Evolutionary conservation across 2,797 vertebrate species (phyloP).

Genomic region (Acanthornis magna): DNA sequence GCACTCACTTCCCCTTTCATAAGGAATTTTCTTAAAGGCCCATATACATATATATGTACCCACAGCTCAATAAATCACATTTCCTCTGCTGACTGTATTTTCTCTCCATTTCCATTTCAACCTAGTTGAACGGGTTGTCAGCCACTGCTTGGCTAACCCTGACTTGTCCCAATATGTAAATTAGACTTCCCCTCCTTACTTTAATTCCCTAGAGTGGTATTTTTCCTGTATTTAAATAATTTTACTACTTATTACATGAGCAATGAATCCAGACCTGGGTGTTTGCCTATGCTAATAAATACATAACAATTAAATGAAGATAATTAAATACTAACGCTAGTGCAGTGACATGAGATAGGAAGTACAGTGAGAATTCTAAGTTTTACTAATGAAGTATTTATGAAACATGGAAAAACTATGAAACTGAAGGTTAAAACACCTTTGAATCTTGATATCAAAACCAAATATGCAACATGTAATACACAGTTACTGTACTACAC

Average conservation of each 20-base stretch:
- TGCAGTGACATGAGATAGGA: not conserved
- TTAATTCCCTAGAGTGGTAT: not conserved
- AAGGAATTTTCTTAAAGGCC: not conserved
- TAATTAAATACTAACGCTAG: slow-evolving; percentile 19
- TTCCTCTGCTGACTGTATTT: not conserved
- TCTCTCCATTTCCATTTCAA: not conserved
- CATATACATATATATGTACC: not conserved
- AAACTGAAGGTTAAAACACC: not conserved
- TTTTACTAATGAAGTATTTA: not conserved
- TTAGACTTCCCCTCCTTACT: not conserved
- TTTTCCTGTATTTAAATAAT: not conserved
- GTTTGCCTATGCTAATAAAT: slow-evolving; percentile 15
- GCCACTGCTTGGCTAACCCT: not conserved
- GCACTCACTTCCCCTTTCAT: not conserved
- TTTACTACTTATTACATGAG: not conserved
- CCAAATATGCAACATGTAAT: not conserved
- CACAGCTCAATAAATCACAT: not conserved
- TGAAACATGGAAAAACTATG: not conserved
- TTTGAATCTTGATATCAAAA: not conserved
- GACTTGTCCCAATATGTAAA: not conserved
- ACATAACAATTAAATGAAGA: slow-evolving; percentile 25
- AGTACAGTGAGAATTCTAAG: not conserved
- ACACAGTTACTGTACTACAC: not conserved
- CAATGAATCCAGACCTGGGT: not conserved
- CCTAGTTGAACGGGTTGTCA: not conserved